Percentiles rank a stretch among this genome's conserved stretches.
These are phyloP conservation scores for Amblyornis subalaris DNA, from an alignment of 2,113 vertebrate genomes.

Conservation along the genomic window DNA sequence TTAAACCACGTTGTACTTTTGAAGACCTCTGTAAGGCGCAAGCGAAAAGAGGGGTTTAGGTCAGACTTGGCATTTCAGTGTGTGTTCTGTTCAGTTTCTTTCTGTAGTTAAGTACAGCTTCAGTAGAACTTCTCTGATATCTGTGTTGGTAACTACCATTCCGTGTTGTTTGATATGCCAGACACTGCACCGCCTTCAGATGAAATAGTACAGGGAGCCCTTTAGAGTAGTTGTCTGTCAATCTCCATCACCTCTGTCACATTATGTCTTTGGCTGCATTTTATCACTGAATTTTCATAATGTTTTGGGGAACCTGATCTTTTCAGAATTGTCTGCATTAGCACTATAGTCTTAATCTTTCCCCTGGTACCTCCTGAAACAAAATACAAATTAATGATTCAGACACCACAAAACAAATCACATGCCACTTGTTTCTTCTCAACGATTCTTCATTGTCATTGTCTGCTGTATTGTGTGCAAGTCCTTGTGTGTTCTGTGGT, in stretches of 20 bases:
- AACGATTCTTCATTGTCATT: not conserved
- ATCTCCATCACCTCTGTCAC: not conserved
- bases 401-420: not conserved
- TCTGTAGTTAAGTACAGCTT: not conserved
- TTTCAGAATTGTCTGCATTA: not conserved
- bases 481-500: not conserved
- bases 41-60: not conserved
- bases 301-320: not conserved
- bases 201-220: not conserved
- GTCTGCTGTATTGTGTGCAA: not conserved
- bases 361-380: not conserved
- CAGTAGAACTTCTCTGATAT: not conserved
- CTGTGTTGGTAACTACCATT: not conserved
- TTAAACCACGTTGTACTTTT: not conserved
- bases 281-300: not conserved
- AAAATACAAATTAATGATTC: conserved; percentile 13
- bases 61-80: not conserved
- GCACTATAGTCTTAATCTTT: not conserved
- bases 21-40: not conserved
- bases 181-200: not conserved
- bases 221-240: not conserved
- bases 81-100: not conserved
- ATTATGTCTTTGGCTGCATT: not conserved
- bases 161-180: not conserved
- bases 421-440: not conserved